Evolutionary conservation across 37 sponge, comb jelly and placozoan species (phyloP), one percentile per base, ranked within the genome.

Genomic region (Aplysina aerophoba): DNA sequence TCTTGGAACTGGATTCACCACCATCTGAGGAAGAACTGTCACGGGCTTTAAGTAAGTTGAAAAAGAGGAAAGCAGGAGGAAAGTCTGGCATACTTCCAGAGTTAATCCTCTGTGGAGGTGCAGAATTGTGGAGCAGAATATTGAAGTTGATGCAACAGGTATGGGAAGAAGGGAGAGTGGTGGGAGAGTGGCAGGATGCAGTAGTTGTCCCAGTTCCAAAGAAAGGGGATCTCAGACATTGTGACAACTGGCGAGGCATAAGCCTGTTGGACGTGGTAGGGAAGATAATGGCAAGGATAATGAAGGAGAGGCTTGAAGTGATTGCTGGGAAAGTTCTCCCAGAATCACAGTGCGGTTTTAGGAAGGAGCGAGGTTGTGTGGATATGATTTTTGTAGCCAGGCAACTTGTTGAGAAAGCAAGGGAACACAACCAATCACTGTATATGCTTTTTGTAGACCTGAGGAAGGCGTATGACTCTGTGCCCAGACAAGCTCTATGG

Each of bases 31-130:
- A 85, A 62, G 81, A 87, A 60, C 59, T 87, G 4, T 30, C 8
- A 16, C 4, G 4, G 4, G 87, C 82, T 24, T 25, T 87, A 1
- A 31, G 28, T 50, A 80, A 87, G 36, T 53, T 87, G 73, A 87
- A 67, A 82, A 87, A 40, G 17, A 1, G 68, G 22, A 86, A 86
- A 31, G 81, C 87, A 27, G 87, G 59, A 25, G 87, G 82, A 4
- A 66, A 12, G 39, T 54, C 87, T 17, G 74, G 73, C 0, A 87
- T 87, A 16, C 58, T 69, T 0, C 87, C 87, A 56, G 87, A 87
- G 39, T 8, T 66, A 57, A 30, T 83, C 8, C 27, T 39, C 16
- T 33, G 6, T 69, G 84, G 84, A n/a, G 55, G 72, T 38, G 25
- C 72, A 25, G 4, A 39, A 4, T 14, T 83, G 4, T 50, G 20